These are phyloP conservation scores for Thecocarcelia acutangulata DNA, from an alignment of 2,888 invertebrate genomes.

Conservation along the genomic window DNA sequence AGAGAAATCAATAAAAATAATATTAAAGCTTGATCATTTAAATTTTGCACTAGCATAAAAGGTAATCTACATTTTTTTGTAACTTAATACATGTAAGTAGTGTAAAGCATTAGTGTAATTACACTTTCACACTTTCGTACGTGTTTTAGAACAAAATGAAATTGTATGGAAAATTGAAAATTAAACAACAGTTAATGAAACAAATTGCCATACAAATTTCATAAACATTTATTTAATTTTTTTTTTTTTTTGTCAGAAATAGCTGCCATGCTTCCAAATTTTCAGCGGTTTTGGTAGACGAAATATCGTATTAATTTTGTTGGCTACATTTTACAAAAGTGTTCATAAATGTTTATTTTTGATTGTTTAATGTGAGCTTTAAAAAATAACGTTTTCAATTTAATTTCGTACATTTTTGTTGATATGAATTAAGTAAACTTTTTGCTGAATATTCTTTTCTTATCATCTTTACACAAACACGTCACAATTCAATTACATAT, in stretches of 20 bases:
- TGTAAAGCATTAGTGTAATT: too few relatives aligned
- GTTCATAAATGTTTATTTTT: background rate
- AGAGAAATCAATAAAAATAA: too few relatives aligned
- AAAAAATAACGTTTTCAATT: background rate
- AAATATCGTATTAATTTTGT: background rate
- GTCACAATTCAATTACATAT: background rate
- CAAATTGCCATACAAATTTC: background rate
- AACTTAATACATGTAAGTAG: too few relatives aligned
- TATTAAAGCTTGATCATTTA: too few relatives aligned
- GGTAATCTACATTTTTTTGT: too few relatives aligned
- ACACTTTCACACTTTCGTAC: too few relatives aligned
- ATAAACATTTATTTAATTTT: too few relatives aligned
- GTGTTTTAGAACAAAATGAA: too few relatives aligned
- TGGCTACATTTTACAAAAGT: conserved; percentile 19
- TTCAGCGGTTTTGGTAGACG: conserved; percentile 1
- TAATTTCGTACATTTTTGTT: conserved; percentile 34
- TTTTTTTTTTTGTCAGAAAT: too few relatives aligned
- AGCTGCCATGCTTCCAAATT: background rate
- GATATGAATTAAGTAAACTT: conserved; percentile 48
- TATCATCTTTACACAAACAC: conserved; percentile 31
- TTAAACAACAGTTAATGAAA: background rate
- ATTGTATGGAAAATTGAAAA: too few relatives aligned
- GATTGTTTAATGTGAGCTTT: too few relatives aligned
- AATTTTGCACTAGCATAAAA: too few relatives aligned
- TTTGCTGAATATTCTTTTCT: conserved; percentile 10